Evolutionary conservation across 2,888 invertebrate genomes (phyloP).

Genomic region (Augiades crinisus): DNA sequence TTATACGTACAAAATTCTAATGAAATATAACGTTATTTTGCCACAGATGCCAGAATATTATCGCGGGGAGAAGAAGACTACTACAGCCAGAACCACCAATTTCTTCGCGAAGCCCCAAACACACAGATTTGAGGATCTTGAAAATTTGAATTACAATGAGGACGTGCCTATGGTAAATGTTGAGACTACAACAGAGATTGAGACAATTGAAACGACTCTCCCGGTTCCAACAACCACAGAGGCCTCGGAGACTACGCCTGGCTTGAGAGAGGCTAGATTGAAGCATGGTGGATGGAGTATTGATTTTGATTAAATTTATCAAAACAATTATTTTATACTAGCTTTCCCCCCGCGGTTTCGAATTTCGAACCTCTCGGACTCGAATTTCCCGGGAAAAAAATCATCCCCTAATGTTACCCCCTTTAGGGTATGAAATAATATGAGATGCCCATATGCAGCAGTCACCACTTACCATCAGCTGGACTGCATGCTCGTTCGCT

Average conservation of each 20-base stretch:
- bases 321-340: neutral
- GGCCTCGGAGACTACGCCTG: neutral
- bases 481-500: too few relatives aligned
- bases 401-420: too few relatives aligned
- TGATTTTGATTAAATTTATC: slow-evolving; percentile 29
- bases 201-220: neutral
- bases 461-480: too few relatives aligned
- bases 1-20: too few relatives aligned
- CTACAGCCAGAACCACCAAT: slow-evolving; percentile 36
- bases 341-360: too few relatives aligned
- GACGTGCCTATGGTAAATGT: neutral
- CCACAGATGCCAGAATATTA: slow-evolving; percentile 58
- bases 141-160: neutral
- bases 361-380: too few relatives aligned
- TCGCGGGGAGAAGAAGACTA: slow-evolving; percentile 43
- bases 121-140: slow-evolving; percentile 13
- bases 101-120: slow-evolving; percentile 20
- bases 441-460: too few relatives aligned
- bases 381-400: too few relatives aligned
- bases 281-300: slow-evolving; percentile 34
- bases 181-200: too few relatives aligned
- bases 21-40: too few relatives aligned
- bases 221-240: neutral
- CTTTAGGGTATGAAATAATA: too few relatives aligned
- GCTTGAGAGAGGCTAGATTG: slow-evolving; percentile 13